Evolutionary conservation across 2,888 invertebrate genomes (phyloP).

Genomic region (Erebia palarica): DNA sequence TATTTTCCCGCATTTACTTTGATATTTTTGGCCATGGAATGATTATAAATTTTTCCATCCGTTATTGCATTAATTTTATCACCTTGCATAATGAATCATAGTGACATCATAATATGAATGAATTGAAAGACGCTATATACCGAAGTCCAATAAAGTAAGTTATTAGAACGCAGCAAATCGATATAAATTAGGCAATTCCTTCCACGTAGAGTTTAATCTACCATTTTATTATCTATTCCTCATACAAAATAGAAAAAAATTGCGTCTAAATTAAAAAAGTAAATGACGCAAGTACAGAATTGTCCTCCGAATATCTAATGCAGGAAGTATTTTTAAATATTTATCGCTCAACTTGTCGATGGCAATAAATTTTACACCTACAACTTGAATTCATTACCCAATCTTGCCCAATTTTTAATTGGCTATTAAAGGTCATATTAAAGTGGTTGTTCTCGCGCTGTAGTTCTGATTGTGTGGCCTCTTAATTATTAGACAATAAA

Average conservation of each 20-base stretch:
- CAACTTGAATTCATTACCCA: conserved; percentile 29
- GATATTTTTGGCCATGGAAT: background rate
- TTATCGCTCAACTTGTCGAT: conserved; percentile 25
- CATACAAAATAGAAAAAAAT: background rate
- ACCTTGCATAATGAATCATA: background rate
- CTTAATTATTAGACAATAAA: conserved; percentile 6
- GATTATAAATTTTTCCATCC: background rate
- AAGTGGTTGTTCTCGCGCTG: conserved; percentile 20
- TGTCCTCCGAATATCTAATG: conserved; percentile 31
- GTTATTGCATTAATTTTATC: background rate
- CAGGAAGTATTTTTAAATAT: conserved; percentile 28
- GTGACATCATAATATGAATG: conserved; percentile 3
- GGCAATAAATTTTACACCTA: conserved; percentile 31
- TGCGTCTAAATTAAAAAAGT: background rate
- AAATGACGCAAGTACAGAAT: conserved; percentile 22
- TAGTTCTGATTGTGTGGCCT: conserved; percentile 7
- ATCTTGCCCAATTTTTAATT: conserved; percentile 35
- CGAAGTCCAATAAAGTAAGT: background rate
- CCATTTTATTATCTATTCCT: background rate
- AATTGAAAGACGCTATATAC: background rate
- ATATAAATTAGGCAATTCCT: background rate
- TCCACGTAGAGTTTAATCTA: background rate
- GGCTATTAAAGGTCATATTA: conserved; percentile 29
- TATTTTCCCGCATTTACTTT: background rate
- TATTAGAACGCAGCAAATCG: conserved; percentile 1